A percentile compares a stretch with the other conserved stretches of the same genome.
These are phyloP conservation scores for Megalops cyprinoides DNA, from an alignment of 2,797 vertebrate species.

Conservation along the genomic window DNA sequence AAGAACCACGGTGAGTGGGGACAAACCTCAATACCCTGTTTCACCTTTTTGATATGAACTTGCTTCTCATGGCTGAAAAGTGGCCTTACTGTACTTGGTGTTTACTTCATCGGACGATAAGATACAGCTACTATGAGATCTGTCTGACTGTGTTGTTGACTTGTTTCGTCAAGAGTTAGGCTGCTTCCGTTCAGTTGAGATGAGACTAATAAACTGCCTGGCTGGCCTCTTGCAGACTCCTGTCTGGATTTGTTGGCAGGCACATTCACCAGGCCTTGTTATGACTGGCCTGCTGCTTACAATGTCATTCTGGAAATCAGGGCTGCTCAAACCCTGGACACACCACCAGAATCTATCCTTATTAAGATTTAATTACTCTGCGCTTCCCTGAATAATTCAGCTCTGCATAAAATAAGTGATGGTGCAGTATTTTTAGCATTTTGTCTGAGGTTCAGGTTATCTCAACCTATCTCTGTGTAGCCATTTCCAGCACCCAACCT, in stretches of 20 bases:
- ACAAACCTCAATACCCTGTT: too few species aligned
- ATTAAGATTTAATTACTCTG: conserved; percentile 79
- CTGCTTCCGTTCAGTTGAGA: not conserved
- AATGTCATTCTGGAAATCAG: not conserved
- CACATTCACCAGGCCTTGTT: not conserved
- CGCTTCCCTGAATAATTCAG: conserved; percentile 74
- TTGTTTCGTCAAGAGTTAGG: too few species aligned
- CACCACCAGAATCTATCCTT: conserved; percentile 50
- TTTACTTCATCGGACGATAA: not conserved
- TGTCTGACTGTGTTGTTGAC: not conserved
- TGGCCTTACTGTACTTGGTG: too few species aligned
- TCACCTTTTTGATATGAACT: too few species aligned
- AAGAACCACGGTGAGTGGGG: too few species aligned
- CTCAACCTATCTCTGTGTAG: conserved; percentile 51
- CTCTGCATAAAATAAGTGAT: conserved; percentile 58
- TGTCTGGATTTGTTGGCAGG: not conserved
- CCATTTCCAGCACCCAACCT: conserved; percentile 41
- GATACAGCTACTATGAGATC: not conserved
- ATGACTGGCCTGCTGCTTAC: not conserved
- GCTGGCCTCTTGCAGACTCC: too few species aligned
- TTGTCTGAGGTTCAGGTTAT: conserved; percentile 8
- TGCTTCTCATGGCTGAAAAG: too few species aligned
- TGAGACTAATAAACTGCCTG: not conserved
- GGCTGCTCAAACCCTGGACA: not conserved
- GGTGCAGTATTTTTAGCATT: conserved; percentile 68